Evolutionary conservation across 35 echinoderm and acorn worm species (phyloP).

Genomic region (Hemicentrotus pulcherrimus): DNA sequence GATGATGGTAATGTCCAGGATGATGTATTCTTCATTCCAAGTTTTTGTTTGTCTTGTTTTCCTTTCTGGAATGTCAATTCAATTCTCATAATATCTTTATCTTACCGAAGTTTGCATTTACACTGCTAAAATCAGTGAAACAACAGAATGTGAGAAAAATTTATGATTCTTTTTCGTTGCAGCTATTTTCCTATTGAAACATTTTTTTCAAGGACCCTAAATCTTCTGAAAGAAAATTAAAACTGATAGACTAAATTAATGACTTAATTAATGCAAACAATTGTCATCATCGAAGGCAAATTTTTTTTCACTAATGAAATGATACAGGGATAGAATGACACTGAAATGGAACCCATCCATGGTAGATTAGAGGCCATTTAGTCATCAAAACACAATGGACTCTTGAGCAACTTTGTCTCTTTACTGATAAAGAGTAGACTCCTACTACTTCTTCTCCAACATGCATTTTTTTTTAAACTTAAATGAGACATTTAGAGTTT

Average conservation of each 20-base stretch:
- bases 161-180: no score
- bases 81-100: no score
- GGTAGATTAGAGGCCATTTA: background rate
- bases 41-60: background rate
- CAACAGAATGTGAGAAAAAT: no score
- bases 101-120: no score
- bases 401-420: background rate
- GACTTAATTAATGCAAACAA: background rate
- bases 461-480: no score
- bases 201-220: background rate
- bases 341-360: background rate
- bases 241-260: background rate
- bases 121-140: no score
- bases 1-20: background rate
- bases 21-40: background rate
- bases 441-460: no score
- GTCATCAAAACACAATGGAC: background rate
- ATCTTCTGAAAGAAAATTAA: background rate
- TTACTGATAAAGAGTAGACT: no score
- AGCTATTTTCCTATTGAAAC: no score
- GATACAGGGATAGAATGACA: background rate
- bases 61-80: no score
- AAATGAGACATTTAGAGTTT: no score
- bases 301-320: background rate
- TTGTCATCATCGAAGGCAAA: background rate